A percentile compares a stretch with the other conserved stretches of the same genome.
phyloP scores from a whole-genome alignment of 2,113 vertebrate genomes.

The Podarcis muralis region DNA sequence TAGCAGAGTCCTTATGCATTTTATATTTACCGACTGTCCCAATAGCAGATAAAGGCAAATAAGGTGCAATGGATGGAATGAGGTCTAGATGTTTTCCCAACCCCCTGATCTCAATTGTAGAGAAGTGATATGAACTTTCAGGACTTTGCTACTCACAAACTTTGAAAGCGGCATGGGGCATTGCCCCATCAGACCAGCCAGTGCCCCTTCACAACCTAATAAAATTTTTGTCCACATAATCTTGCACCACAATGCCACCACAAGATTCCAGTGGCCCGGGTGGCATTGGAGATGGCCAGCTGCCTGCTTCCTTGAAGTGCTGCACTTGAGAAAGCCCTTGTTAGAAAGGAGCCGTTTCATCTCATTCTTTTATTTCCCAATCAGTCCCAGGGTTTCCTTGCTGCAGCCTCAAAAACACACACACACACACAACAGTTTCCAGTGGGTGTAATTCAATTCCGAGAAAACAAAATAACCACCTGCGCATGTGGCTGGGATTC shows the following conservation, averaged over 20 bases:
- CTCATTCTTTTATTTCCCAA: not conserved
- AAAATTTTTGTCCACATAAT: not conserved
- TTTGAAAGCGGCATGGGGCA: not conserved
- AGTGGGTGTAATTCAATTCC: not conserved
- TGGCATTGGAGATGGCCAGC: not conserved
- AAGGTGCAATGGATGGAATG: constrained; percentile 6
- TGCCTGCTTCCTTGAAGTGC: too few relatives aligned
- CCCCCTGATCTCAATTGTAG: not conserved
- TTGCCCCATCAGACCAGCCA: not conserved
- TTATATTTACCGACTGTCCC: constrained; percentile 29
- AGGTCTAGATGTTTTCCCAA: constrained; percentile 29
- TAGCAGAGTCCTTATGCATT: not conserved
- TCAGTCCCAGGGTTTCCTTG: not conserved
- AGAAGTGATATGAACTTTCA: constrained; percentile 39
- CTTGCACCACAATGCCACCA: too few relatives aligned
- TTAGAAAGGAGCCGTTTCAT: not conserved
- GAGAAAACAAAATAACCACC: constrained; percentile 2
- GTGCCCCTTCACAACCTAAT: too few relatives aligned
- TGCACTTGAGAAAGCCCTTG: not conserved
- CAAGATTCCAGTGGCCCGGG: too few relatives aligned
- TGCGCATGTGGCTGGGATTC: not conserved
- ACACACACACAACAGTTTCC: not conserved
- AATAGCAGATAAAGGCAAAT: constrained; percentile 37
- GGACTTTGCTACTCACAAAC: not conserved
- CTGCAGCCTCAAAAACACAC: constrained; percentile 26